Evolutionary conservation across 2,113 vertebrate species (phyloP), one percentile per base, ranked within the genome.

Genomic region (Oryzias curvinotus): DNA sequence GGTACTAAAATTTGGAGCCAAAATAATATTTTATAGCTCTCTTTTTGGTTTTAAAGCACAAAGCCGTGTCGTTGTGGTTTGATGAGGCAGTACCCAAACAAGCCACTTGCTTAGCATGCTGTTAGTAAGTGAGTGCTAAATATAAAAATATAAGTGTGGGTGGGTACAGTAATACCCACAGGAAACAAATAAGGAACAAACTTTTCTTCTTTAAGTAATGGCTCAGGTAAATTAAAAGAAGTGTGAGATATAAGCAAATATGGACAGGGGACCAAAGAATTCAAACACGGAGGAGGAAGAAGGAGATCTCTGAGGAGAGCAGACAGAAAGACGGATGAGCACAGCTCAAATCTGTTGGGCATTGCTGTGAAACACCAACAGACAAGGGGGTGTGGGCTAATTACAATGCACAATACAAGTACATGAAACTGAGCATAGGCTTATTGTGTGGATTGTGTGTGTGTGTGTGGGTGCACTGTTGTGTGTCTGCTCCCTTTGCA

Each of bases 381-480:
- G 53, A 81, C 21, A 36, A 36, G 65, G 75, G 80, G 79, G 77
- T 83, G 73, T 67, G 71, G 59, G 81, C 77, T 79, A 81, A 79
- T 85, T 81, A 79, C 65, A 78, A 80, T 52, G 66, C 65, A 82
- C 52, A 76, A 73, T 73, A 71, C 66, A 71, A 63, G 46, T 66
- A 59, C 55, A 75, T 62, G 58, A 77, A 78, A 73, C 58, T 54
- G 51, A 72, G 57, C 64, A 23, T 58, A 51, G 62, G 60, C 65
- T 73, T 65, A 79, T 69, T 74, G 65, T 79, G 72, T 52, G 47
- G 15, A 18, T 57, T 19, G 43, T n/a, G 71, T 53, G 56, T 23
- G 19, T 65, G 74, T 42, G 68, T 65, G 71, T 70, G 65, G 68
- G 63, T 51, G 57, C 54, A 45, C 44, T 5, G 36, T 64, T 65